Conservation (phyloP, 2,888 invertebrate genomes). For the Calliscelio sp. region DNA sequence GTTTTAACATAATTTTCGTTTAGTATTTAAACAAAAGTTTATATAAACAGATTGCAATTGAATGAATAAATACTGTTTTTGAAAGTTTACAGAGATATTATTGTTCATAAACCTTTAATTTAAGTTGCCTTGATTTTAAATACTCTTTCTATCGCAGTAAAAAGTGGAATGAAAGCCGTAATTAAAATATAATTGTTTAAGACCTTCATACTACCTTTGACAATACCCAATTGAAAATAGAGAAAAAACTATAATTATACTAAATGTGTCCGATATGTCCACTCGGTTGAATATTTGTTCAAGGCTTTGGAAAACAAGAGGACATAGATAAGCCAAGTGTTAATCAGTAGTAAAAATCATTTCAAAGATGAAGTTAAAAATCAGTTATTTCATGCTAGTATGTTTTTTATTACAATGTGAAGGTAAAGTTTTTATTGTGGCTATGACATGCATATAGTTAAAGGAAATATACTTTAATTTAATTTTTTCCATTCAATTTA, state of each 20-base stretch:
- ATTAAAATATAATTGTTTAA: neutral
- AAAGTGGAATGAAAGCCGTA: neutral
- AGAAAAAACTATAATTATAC: constrained; percentile 4
- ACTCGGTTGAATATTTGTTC: neutral
- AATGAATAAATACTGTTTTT: too few species aligned
- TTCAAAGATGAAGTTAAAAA: neutral
- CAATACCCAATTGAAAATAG: neutral
- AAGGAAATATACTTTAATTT: too few species aligned
- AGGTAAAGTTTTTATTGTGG: too few species aligned
- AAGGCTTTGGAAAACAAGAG: neutral
- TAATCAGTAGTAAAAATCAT: neutral
- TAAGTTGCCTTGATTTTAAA: too few species aligned
- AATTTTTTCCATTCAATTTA: too few species aligned
- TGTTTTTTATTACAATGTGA: neutral
- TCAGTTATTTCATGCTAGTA: neutral
- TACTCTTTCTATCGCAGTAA: too few species aligned
- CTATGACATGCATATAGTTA: too few species aligned
- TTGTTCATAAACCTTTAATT: too few species aligned
- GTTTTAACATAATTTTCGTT: too few species aligned
- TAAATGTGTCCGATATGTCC: constrained; percentile 5
- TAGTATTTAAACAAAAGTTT: too few species aligned
- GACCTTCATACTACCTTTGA: neutral
- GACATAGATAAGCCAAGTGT: neutral
- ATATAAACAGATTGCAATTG: too few species aligned
- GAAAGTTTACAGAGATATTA: too few species aligned